Evolutionary conservation across 1,140 invertebrate genomes (phyloP).

Genomic region (Nephila pilipes): DNA sequence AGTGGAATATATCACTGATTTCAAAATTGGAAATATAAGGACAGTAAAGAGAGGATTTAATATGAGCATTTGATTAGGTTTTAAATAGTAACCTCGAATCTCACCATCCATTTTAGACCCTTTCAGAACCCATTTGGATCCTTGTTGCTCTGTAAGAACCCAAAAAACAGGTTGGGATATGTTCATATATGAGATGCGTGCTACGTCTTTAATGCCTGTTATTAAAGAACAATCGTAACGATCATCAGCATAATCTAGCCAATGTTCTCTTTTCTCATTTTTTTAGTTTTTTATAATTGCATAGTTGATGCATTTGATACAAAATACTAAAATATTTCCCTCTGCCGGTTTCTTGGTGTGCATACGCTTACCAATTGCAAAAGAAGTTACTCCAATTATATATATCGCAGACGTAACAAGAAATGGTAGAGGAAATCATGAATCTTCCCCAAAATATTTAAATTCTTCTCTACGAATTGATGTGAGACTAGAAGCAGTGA

Average conservation of each 20-base stretch:
- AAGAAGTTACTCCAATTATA: conserved; percentile 86
- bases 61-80: conserved; percentile 94
- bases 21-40: conserved; percentile 92
- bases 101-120: conserved; percentile 93
- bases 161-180: conserved; percentile 93
- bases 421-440: conserved; percentile 80
- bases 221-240: conserved; percentile 86
- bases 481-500: conserved; percentile 80
- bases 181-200: conserved; percentile 90
- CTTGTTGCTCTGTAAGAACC: conserved; percentile 90
- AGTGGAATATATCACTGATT: conserved; percentile 86
- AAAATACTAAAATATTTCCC: conserved; percentile 88
- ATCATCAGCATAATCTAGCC: conserved; percentile 89
- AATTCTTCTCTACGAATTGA: conserved; percentile 75
- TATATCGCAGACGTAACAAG: conserved; percentile 81
- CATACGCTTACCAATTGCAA: too few relatives aligned
- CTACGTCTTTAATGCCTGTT: conserved; percentile 87
- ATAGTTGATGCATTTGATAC: conserved; percentile 86
- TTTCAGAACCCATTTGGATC: conserved; percentile 96
- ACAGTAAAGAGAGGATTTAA: conserved; percentile 93
- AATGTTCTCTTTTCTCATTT: conserved; percentile 85
- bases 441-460: conserved; percentile 80
- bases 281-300: conserved; percentile 83
- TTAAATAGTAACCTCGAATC: conserved; percentile 84
- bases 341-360: too few relatives aligned